These are phyloP conservation scores for Dreissena rostriformis DNA, from an alignment of 1,140 invertebrate genomes.

Conservation along the genomic window DNA sequence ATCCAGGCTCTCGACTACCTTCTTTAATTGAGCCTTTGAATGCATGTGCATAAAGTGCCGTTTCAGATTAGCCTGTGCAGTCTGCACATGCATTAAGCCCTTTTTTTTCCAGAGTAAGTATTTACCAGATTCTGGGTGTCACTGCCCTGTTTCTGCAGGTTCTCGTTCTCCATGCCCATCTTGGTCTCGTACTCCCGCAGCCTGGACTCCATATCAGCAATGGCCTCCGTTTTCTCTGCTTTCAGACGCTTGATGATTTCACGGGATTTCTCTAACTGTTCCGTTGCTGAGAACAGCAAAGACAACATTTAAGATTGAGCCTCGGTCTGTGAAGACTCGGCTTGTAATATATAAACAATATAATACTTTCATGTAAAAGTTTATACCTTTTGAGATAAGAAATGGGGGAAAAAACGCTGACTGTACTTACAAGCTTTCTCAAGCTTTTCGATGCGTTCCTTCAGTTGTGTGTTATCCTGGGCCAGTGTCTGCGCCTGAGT, in stretches of 20 bases:
- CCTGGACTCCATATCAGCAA: slow-evolving; percentile 73
- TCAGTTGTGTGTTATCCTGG: slow-evolving; percentile 82
- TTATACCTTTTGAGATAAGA: too few species aligned
- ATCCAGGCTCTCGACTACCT: too few species aligned
- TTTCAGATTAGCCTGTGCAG: too few species aligned
- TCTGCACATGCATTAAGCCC: too few species aligned
- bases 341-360: too few species aligned
- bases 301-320: too few species aligned
- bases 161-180: slow-evolving; percentile 81
- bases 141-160: slow-evolving; percentile 48
- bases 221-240: slow-evolving; percentile 74
- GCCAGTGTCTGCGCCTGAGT: slow-evolving; percentile 82
- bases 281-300: slow-evolving; percentile 64
- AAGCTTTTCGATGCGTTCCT: slow-evolving; percentile 81
- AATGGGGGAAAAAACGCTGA: too few species aligned
- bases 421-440: slow-evolving; percentile 70
- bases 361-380: too few species aligned
- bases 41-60: too few species aligned
- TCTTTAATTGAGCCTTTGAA: too few species aligned
- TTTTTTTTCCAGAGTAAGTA: too few species aligned
- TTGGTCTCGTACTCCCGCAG: slow-evolving; percentile 71
- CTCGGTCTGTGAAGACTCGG: too few species aligned
- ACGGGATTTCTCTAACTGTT: slow-evolving; percentile 79
- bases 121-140: not conserved
- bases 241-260: slow-evolving; percentile 79